phyloP scores from a whole-genome alignment of 2,888 invertebrate genomes.

The Lasioglossum calceatum region DNA sequence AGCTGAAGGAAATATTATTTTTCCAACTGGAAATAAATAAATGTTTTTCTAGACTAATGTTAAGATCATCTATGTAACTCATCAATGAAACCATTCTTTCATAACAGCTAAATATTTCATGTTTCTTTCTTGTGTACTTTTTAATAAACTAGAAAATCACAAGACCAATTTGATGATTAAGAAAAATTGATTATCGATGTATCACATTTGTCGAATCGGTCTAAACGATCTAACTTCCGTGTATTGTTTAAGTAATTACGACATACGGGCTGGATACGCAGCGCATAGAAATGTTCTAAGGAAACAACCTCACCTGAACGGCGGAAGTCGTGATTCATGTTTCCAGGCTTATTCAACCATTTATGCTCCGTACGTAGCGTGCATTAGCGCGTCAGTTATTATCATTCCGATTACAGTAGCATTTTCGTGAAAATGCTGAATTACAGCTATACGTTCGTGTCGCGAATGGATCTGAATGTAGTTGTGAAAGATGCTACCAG shows the following conservation, averaged over 20 bases:
- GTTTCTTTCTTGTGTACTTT: too few species aligned
- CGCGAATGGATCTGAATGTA: background rate
- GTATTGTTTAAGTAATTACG: background rate
- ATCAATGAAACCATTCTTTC: too few species aligned
- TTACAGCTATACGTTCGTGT: background rate
- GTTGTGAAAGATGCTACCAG: background rate
- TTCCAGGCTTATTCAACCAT: conserved; percentile 14
- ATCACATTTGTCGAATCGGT: background rate
- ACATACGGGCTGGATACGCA: background rate
- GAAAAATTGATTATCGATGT: too few species aligned
- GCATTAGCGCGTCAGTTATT: conserved; percentile 2
- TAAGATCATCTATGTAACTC: too few species aligned
- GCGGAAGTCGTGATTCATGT: background rate
- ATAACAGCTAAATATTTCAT: too few species aligned
- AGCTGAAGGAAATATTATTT: too few species aligned
- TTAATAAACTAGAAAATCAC: too few species aligned
- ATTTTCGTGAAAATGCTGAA: background rate
- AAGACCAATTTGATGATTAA: background rate
- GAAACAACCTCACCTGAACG: background rate
- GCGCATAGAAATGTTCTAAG: background rate
- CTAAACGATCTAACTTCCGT: background rate
- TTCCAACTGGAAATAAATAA: too few species aligned
- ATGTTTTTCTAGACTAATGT: too few species aligned
- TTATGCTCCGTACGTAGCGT: background rate
- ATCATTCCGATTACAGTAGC: conserved; percentile 9